phyloP scores from a whole-genome alignment of 2,797 vertebrate genomes.

The Bovichtus diacanthus region DNA sequence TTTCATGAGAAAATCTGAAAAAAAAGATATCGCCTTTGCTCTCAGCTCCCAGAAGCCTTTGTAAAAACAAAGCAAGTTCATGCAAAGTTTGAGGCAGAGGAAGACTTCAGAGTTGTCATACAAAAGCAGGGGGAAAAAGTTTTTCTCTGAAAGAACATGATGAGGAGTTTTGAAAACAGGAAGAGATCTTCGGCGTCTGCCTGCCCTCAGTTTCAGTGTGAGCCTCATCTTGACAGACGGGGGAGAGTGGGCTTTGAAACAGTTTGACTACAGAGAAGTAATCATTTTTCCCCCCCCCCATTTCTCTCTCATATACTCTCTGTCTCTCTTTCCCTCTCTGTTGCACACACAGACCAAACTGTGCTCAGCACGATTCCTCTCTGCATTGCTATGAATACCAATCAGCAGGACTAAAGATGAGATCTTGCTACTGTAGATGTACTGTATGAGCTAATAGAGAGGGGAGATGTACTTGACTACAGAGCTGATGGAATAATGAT shows the following conservation, averaged over 20 bases:
- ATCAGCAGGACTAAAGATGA: slow-evolving; percentile 55
- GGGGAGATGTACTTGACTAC: slow-evolving; percentile 36
- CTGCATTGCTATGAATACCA: slow-evolving; percentile 59
- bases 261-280: slow-evolving; percentile 57
- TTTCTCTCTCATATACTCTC: slow-evolving; percentile 28
- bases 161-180: slow-evolving; percentile 71
- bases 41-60: slow-evolving; percentile 63
- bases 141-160: slow-evolving; percentile 63
- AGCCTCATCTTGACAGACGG: slow-evolving; percentile 61
- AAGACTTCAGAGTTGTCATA: slow-evolving; percentile 61
- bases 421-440: slow-evolving; percentile 42
- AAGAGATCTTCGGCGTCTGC: slow-evolving; percentile 62
- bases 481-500: slow-evolving; percentile 61
- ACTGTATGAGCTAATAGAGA: slow-evolving; percentile 55
- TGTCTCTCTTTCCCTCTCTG: slow-evolving; percentile 27
- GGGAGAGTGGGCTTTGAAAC: slow-evolving; percentile 62
- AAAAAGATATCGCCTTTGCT: slow-evolving; percentile 59
- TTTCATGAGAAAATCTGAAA: slow-evolving; percentile 52
- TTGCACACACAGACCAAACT: slow-evolving; percentile 44
- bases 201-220: slow-evolving; percentile 52
- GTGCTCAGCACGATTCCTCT: slow-evolving; percentile 43
- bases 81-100: slow-evolving; percentile 71
- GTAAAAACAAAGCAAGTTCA: slow-evolving; percentile 71
- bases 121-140: slow-evolving; percentile 38
- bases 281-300: slow-evolving; percentile 48